A percentile compares a stretch with the other conserved stretches of the same genome.
Evolutionary conservation across 2,113 vertebrate genomes (phyloP).

Genomic region (human (Homo sapiens)): DNA sequence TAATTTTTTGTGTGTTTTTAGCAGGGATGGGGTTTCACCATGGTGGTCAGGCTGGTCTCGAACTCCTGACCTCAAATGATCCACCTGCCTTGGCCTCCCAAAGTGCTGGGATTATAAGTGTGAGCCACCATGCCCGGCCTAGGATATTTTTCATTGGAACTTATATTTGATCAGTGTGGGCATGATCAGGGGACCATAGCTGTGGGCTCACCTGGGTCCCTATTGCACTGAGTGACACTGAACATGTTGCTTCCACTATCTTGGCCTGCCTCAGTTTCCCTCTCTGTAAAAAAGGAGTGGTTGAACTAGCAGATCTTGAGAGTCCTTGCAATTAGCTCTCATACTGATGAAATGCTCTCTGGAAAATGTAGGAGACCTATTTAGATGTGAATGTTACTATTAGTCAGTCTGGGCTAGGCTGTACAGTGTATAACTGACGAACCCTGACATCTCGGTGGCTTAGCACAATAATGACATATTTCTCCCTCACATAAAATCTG

Average conservation of each 20-base stretch:
- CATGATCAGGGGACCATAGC: not conserved
- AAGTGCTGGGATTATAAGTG: too few species aligned
- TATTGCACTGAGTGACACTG: not conserved
- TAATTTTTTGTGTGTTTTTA: too few species aligned
- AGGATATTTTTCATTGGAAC: not conserved
- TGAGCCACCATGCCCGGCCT: too few species aligned
- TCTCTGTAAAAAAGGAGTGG: not conserved
- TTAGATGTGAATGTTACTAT: not conserved
- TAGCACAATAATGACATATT: not conserved
- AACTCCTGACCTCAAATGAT: too few species aligned
- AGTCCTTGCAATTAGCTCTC: not conserved
- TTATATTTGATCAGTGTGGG: not conserved
- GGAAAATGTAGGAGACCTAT: not conserved
- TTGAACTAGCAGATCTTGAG: not conserved
- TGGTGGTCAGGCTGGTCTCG: too few species aligned
- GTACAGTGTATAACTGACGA: not conserved
- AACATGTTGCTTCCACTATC: not conserved
- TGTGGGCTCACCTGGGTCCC: rapidly evolving
- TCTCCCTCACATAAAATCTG: not conserved
- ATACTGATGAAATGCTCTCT: not conserved
- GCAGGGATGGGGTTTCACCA: too few species aligned
- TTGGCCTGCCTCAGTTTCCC: not conserved
- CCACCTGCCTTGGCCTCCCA: too few species aligned
- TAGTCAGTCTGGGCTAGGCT: not conserved
- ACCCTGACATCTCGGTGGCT: not conserved